Evolutionary conservation across 2,888 invertebrate genomes (phyloP), one percentile per base, ranked within the genome.

Genomic region (Zygaena filipendulae): DNA sequence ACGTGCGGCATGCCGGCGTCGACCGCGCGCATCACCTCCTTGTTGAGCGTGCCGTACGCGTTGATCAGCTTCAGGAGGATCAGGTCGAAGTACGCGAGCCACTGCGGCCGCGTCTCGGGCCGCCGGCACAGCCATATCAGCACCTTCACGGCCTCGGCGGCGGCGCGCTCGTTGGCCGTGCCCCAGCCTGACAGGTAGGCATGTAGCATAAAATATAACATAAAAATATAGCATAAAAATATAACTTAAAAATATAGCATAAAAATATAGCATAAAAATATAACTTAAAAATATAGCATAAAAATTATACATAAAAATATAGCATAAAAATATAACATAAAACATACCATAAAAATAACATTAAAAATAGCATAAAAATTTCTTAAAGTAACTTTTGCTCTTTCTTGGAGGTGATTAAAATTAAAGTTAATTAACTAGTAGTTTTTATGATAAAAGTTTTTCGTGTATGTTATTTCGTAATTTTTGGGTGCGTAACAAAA

Each of bases 1-100:
- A 95, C 84, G 22, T 84, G 75, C 38, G 84, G 82, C 69, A 85
- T 80, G 19, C 94, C 93, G 24, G 87, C 87, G 59, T 97, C 97
- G 2, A 97, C 94, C 22, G 91, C 88, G 28, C 93, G 83, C 39
- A 88, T 84, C 36, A 94, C 88, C 64, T 88, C 88, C 68, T 87
- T 86, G 62, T 83, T 85, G 39, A 84, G 77, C 23, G 82, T 82
- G 47, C 84, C 90, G 74, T 96, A 94, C 29, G 92, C 91, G 57
- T 92, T 88, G 44, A 97, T 86, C 8, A 97, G 90, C 68, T 92
- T 90, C 27, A 97, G 79, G 30, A 95, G 86, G 20, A 97, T 88
- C 30, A 97, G 83, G 79, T 98, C 97, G 30, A 93, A 89, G 77
- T 92, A 97, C 51, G 89, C 89, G 40, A 87, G 84, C 85, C 97